These are phyloP conservation scores for Melolontha melolontha DNA, from an alignment of 2,888 invertebrate species.

Conservation along the genomic window DNA sequence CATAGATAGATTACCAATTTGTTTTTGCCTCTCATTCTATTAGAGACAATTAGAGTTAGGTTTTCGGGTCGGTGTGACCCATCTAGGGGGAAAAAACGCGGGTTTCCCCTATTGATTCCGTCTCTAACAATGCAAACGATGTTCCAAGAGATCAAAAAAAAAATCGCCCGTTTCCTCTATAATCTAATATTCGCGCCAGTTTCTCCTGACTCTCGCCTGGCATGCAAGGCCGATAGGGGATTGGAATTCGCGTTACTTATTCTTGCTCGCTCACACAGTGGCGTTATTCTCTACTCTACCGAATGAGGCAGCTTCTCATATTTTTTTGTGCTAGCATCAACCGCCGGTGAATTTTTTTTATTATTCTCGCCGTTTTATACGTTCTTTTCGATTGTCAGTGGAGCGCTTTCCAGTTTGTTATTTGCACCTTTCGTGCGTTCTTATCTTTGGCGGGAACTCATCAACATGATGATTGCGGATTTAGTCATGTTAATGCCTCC, in stretches of 20 bases:
- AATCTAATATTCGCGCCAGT: conserved; percentile 18
- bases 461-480: neutral
- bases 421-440: conserved; percentile 8
- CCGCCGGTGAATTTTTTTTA: too few relatives aligned
- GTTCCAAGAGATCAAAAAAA: conserved; percentile 4
- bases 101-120: conserved; percentile 9
- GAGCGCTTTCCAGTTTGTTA: conserved; percentile 8
- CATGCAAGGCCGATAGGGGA: too few relatives aligned
- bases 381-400: too few relatives aligned
- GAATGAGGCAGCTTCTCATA: too few relatives aligned
- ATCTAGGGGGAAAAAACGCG: neutral
- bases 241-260: too few relatives aligned
- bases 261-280: too few relatives aligned
- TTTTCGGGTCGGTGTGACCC: neutral
- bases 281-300: too few relatives aligned
- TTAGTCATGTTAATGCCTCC: too few relatives aligned
- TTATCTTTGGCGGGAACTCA: conserved; percentile 18
- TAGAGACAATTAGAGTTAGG: conserved; percentile 24
- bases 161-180: conserved; percentile 4
- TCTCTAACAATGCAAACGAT: conserved; percentile 14
- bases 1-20: conserved; percentile 29
- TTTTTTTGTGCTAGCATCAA: too few relatives aligned
- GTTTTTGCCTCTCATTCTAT: conserved; percentile 26
- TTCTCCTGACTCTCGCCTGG: neutral
- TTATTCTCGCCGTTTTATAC: too few relatives aligned